Conservation (phyloP, 1,140 invertebrate genomes). For the Sitophilus oryzae region DNA sequence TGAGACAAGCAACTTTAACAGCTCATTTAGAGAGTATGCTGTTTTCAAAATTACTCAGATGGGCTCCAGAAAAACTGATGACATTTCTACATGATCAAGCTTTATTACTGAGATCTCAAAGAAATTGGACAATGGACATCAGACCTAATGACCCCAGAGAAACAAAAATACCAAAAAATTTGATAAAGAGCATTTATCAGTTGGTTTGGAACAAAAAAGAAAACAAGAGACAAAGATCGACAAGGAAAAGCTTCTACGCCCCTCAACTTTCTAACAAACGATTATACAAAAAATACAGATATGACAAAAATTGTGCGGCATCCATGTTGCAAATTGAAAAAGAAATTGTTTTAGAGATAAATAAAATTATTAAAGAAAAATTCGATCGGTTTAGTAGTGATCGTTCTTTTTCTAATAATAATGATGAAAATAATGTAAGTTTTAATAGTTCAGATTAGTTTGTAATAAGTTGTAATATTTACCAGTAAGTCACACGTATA, state of each 20-base stretch:
- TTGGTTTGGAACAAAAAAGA: conserved; percentile 63
- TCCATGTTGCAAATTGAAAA: conserved; percentile 4
- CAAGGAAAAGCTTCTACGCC: conserved; percentile 30
- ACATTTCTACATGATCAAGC: conserved; percentile 61
- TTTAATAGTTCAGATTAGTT: conserved; percentile 32
- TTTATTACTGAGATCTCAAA: conserved; percentile 62
- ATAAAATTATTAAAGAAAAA: conserved; percentile 19
- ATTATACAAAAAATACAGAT: conserved; percentile 21
- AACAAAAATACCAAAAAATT: conserved; percentile 65
- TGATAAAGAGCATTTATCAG: conserved; percentile 64
- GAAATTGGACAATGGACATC: conserved; percentile 63
- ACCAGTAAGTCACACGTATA: conserved; percentile 57
- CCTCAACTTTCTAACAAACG: conserved; percentile 8
- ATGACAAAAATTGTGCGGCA: background rate
- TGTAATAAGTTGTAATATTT: conserved; percentile 38
- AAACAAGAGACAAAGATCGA: conserved; percentile 47
- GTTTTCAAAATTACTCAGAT: conserved; percentile 66
- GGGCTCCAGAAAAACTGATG: conserved; percentile 58
- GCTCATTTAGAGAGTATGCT: conserved; percentile 74
- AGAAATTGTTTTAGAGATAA: conserved; percentile 10
- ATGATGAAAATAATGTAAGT: conserved; percentile 33
- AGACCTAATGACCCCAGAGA: conserved; percentile 75
- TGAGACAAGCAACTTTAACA: conserved; percentile 73
- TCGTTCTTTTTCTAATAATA: conserved; percentile 28
- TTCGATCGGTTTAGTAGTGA: conserved; percentile 7